Conservation (phyloP, 2,113 vertebrate genomes). For the Urocitellus parryii region DNA sequence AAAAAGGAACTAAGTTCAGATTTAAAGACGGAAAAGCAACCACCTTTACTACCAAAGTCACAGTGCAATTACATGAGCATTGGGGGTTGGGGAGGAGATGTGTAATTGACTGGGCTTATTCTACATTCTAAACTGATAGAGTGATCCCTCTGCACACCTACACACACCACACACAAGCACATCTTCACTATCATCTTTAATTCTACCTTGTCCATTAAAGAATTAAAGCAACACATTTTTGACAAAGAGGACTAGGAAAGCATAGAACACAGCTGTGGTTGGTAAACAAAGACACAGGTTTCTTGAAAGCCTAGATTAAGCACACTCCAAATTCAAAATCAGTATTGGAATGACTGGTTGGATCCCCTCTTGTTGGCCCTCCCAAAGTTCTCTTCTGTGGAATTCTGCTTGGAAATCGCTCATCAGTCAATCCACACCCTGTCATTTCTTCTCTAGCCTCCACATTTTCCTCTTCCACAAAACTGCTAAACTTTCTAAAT, state of each 20-base stretch:
- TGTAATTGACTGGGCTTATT: not conserved
- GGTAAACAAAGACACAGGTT: not conserved
- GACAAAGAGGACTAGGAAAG: slow-evolving; percentile 1
- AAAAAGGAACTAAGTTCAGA: slow-evolving; percentile 33
- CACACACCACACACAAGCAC: not conserved
- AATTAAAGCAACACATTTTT: not conserved
- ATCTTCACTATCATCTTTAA: slow-evolving; percentile 16
- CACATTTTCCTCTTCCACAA: not conserved
- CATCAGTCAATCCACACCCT: not conserved
- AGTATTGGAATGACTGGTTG: not conserved
- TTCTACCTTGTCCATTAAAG: not conserved
- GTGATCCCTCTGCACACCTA: not conserved
- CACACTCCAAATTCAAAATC: not conserved
- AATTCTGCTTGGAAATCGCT: not conserved
- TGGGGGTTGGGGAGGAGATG: not conserved
- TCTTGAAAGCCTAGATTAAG: slow-evolving; percentile 3
- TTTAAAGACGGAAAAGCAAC: slow-evolving; percentile 44
- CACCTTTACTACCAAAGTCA: slow-evolving; percentile 42
- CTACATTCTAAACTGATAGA: not conserved
- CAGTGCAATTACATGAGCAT: slow-evolving; percentile 7
- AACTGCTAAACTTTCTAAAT: not conserved
- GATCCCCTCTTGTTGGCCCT: too few species aligned
- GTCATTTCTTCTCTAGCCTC: not conserved
- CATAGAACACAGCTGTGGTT: not conserved
- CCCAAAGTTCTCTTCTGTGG: not conserved